Percentiles rank a stretch among this genome's conserved stretches.
Conservation (phyloP, 2,888 invertebrate genomes). For the Sialis fuliginosa region DNA sequence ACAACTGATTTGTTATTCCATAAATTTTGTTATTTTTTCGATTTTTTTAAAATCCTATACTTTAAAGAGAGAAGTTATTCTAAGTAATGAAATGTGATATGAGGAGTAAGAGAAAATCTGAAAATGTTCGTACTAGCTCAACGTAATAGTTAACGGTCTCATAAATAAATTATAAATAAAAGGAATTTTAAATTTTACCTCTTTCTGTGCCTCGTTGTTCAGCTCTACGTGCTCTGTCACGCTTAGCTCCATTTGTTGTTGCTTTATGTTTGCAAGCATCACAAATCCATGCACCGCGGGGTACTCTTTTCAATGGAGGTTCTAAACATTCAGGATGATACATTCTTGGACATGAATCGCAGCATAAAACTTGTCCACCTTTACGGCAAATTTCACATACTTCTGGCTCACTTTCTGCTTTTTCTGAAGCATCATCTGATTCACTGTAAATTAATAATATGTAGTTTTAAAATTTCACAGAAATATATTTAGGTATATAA, state of each 20-base stretch:
- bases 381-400: slow-evolving; percentile 10
- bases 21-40: too few species aligned
- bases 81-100: too few species aligned
- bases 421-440: neutral
- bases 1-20: too few species aligned
- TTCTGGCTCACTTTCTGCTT: slow-evolving; percentile 11
- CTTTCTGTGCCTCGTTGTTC: slow-evolving; percentile 3
- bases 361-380: slow-evolving; percentile 30
- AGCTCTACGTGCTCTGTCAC: slow-evolving; percentile 7
- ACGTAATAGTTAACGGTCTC: too few species aligned
- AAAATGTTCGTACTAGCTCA: too few species aligned
- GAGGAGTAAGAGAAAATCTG: too few species aligned
- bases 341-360: slow-evolving; percentile 38
- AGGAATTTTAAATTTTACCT: slow-evolving; percentile 4
- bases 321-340: slow-evolving; percentile 61
- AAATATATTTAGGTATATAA: too few species aligned
- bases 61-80: too few species aligned
- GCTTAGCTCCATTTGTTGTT: slow-evolving; percentile 14
- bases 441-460: neutral
- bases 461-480: neutral
- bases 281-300: slow-evolving; percentile 44
- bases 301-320: slow-evolving; percentile 38
- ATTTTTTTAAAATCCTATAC: too few species aligned
- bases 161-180: slow-evolving; percentile 10
- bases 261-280: slow-evolving; percentile 31